Base-by-base conservation (phyloP, 2,888 invertebrate genomes). In the Drosophila recens region DNA sequence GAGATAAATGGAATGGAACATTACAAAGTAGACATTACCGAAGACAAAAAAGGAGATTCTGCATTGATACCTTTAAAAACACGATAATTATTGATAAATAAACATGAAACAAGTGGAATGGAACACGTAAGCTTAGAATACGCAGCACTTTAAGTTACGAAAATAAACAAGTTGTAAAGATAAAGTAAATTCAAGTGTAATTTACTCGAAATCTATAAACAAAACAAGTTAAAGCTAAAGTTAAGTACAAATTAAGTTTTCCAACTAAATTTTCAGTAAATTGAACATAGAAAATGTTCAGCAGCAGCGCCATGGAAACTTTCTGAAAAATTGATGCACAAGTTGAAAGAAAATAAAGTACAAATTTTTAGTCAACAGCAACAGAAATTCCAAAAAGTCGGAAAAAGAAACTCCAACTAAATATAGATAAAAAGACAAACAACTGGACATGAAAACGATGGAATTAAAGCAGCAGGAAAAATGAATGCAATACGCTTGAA, bases 1-100 rank as follows among this genome's bases (percentile, higher is more conserved):
- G 49, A 13, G 30, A 49, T 17, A 17, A 53, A 6, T 53, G 30
- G 34, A 62, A 62, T 62, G 38, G 10, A 53, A 62, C 43, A 52
- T 0, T 0, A 4, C 10, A 8, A 4, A 56, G 0, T 9, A 1
- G 1, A 15, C 2, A 42, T 13, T 4, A 27, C 9, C 38, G n/a
- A 20, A 34, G 5, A 36, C 10, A 8, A 8, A 10, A 13, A 15
- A 11, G 5, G 3, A 27, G 27, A 27, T 27, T 27, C 4, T 4
- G 8, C 27, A 6, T 8, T 27, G 27, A 27, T 27, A 5, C 5
- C 27, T 5, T 27, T 27, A 6, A 27, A 27, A 6, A 1, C 6
- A 15, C 10, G 11, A 2, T 40, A 17, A 4, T 0, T 8, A 13
- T 4, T 1, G 23, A 0, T 4, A 10, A 30, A 20, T 30, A 30